A percentile compares a stretch with the other conserved stretches of the same genome.
Evolutionary conservation across 2,113 vertebrate species (phyloP).

Genomic region (Semnopithecus entellus): DNA sequence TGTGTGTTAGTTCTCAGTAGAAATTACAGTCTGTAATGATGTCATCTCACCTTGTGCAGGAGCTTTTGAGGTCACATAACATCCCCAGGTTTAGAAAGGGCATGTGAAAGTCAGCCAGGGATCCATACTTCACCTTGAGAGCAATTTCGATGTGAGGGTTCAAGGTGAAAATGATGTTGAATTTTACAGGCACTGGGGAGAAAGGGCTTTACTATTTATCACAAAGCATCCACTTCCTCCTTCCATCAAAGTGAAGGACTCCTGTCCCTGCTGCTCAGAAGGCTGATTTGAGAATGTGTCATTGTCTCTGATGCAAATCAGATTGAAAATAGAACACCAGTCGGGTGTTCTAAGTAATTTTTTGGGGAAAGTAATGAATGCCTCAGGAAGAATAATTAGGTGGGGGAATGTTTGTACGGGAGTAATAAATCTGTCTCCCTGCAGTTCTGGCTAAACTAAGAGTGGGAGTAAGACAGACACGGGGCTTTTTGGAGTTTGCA

Average conservation of each 20-base stretch:
- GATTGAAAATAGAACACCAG: neutral
- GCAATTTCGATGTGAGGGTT: neutral
- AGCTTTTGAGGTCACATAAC: neutral
- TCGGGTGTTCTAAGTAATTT: neutral
- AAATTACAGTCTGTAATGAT: neutral
- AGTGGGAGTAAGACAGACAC: neutral
- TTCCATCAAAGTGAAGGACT: neutral
- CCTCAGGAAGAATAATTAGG: neutral
- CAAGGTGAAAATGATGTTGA: neutral
- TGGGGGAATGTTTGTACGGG: neutral
- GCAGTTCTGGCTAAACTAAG: slow-evolving; percentile 40
- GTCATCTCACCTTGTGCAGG: neutral
- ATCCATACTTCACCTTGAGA: neutral
- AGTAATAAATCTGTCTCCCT: neutral
- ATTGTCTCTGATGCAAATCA: slow-evolving; percentile 47
- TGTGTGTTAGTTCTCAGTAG: neutral
- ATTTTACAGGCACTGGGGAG: neutral
- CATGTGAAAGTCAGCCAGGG: neutral
- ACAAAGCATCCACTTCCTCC: slow-evolving; percentile 29
- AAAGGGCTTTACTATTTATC: neutral
- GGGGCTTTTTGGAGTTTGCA: slow-evolving; percentile 25
- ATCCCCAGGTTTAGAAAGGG: neutral
- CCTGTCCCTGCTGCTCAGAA: neutral
- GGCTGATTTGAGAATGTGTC: slow-evolving; percentile 10
- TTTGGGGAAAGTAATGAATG: slow-evolving; percentile 46